Conservation (phyloP, 2,888 invertebrate genomes). For the Strigamia maritima region DNA sequence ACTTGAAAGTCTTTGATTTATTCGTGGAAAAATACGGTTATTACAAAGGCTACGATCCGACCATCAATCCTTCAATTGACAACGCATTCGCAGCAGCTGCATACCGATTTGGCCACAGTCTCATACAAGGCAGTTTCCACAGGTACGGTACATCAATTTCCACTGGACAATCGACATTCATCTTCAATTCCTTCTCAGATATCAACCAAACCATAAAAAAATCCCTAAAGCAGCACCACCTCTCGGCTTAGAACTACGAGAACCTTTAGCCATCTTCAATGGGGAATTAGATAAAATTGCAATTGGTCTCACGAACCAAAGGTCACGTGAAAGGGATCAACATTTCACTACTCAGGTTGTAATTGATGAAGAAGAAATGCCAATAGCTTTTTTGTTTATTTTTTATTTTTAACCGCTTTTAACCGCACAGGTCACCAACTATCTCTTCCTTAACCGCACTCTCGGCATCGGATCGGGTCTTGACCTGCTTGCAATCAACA, state of each 20-base stretch:
- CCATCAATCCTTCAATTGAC: slow-evolving; percentile 46
- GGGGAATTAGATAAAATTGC: slow-evolving; percentile 43
- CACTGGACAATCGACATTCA: slow-evolving; percentile 38
- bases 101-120: slow-evolving; percentile 48
- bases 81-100: slow-evolving; percentile 49
- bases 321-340: slow-evolving; percentile 42
- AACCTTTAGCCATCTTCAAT: slow-evolving; percentile 38
- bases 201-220: slow-evolving; percentile 16
- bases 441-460: slow-evolving; percentile 42
- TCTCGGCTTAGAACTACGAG: slow-evolving; percentile 36
- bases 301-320: slow-evolving; percentile 43
- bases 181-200: slow-evolving; percentile 28
- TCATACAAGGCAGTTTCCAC: slow-evolving; percentile 37
- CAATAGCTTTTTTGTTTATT: not conserved
- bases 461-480: slow-evolving; percentile 42
- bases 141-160: slow-evolving; percentile 2
- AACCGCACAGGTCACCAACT: slow-evolving; percentile 43
- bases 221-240: slow-evolving; percentile 32
- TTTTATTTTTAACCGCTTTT: not conserved
- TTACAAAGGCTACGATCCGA: slow-evolving; percentile 44
- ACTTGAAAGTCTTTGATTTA: slow-evolving; percentile 46
- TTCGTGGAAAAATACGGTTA: slow-evolving; percentile 45
- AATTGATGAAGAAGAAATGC: not conserved
- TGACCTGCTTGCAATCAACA: slow-evolving; percentile 45
- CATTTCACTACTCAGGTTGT: slow-evolving; percentile 41